These are phyloP conservation scores for Melanaphis sacchari DNA, from an alignment of 1,140 invertebrate genomes.

Conservation along the genomic window DNA sequence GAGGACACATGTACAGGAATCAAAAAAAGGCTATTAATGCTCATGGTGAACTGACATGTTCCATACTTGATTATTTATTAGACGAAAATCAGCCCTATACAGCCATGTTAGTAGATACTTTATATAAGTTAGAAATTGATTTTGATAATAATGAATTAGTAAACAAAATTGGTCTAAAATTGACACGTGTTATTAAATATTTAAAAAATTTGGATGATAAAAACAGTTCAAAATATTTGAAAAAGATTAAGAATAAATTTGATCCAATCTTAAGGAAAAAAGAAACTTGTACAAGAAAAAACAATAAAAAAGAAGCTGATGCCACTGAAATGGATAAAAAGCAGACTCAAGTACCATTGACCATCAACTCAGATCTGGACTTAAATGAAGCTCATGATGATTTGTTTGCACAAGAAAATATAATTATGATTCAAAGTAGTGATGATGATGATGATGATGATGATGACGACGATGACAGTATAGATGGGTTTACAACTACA, in stretches of 20 bases:
- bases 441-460: constrained; percentile 33
- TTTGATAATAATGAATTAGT: background rate
- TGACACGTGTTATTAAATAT: background rate
- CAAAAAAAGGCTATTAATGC: constrained; percentile 9
- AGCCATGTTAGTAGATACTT: constrained; percentile 7
- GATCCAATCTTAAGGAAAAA: background rate
- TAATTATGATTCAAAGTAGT: background rate
- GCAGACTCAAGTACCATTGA: background rate
- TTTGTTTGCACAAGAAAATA: background rate
- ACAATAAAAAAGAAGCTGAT: background rate
- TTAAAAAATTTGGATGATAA: constrained; percentile 15
- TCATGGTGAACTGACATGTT: constrained; percentile 33
- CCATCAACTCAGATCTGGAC: background rate
- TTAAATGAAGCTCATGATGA: background rate
- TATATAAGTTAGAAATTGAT: constrained; percentile 27
- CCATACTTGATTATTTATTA: constrained; percentile 46
- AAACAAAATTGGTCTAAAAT: background rate
- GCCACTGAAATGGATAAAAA: background rate
- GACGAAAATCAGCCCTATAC: constrained; percentile 17
- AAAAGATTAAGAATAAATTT: constrained; percentile 50
- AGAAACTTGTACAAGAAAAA: background rate
- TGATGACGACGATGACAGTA: background rate
- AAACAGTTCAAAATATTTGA: constrained; percentile 43
- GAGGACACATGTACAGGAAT: background rate
- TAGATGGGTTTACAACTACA: background rate